These are phyloP conservation scores for Pterois miles DNA, from an alignment of 2,797 vertebrate species.

Conservation along the genomic window DNA sequence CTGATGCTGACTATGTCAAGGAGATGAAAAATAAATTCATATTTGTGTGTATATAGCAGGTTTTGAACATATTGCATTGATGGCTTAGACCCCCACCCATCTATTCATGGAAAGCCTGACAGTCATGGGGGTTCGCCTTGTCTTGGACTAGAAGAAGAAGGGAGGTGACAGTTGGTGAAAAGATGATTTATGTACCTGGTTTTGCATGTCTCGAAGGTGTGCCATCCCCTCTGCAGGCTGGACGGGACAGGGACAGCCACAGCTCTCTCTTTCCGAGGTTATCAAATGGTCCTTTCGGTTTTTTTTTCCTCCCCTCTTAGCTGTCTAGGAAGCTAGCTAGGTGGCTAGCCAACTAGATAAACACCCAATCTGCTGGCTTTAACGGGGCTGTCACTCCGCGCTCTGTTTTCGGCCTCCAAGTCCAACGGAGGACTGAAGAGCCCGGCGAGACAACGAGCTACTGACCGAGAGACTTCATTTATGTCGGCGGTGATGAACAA, in stretches of 20 bases:
- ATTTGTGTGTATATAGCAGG: neutral
- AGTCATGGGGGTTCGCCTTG: conserved; percentile 49
- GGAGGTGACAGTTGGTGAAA: conserved; percentile 63
- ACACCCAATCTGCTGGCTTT: conserved; percentile 77
- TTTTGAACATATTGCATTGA: neutral
- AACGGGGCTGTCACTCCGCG: conserved; percentile 81
- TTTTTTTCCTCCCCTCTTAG: conserved; percentile 57
- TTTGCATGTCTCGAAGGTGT: conserved; percentile 85
- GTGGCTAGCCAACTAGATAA: conserved; percentile 78
- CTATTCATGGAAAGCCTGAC: conserved; percentile 40
- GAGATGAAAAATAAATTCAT: neutral
- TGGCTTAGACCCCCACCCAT: conserved; percentile 42
- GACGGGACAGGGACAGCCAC: conserved; percentile 60
- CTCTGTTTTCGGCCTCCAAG: conserved; percentile 79
- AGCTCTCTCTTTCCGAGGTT: conserved; percentile 49
- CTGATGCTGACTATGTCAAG: neutral
- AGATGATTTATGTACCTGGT: conserved; percentile 79
- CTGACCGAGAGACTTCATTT: conserved; percentile 74
- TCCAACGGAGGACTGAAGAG: conserved; percentile 65
- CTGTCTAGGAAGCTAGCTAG: conserved; percentile 73
- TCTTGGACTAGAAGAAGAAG: conserved; percentile 46
- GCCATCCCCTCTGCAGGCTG: conserved; percentile 77
- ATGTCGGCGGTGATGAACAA: conserved; percentile 31
- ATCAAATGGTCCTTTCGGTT: conserved; percentile 45
- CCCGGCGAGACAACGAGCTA: conserved; percentile 68